These are phyloP conservation scores for Busseola fusca DNA, from an alignment of 2,888 invertebrate species.

Conservation along the genomic window DNA sequence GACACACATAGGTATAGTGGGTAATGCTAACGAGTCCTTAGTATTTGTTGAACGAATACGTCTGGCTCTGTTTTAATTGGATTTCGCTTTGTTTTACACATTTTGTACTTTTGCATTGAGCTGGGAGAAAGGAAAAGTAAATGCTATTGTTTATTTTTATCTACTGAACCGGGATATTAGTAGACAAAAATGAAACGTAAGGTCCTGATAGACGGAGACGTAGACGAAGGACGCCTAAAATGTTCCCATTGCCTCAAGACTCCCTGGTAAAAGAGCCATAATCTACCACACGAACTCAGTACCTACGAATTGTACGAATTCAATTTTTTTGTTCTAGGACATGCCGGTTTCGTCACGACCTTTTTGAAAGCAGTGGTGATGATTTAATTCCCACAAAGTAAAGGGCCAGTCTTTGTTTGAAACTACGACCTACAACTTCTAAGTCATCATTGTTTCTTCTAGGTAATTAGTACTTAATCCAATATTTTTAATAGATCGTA, in stretches of 20 bases:
- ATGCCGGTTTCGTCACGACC: not conserved
- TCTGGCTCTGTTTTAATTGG: slow-evolving; percentile 23
- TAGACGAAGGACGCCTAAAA: not conserved
- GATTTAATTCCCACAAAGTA: not conserved
- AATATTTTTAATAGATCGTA: not conserved
- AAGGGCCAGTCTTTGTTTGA: not conserved
- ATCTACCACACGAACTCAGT: not conserved
- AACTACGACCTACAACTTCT: not conserved
- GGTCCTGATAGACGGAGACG: not conserved
- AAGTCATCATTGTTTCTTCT: not conserved
- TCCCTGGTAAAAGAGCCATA: not conserved
- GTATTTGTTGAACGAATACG: slow-evolving; percentile 6
- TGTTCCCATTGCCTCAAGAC: not conserved
- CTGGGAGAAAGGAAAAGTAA: not conserved
- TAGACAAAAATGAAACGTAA: not conserved
- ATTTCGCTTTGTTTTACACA: slow-evolving; percentile 14
- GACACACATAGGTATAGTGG: too few relatives aligned
- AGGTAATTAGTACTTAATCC: not conserved
- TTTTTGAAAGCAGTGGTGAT: not conserved
- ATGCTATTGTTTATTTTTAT: not conserved
- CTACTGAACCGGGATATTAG: not conserved
- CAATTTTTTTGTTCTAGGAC: not conserved
- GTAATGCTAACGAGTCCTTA: slow-evolving; percentile 1
- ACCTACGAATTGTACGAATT: too few relatives aligned
- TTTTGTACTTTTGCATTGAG: not conserved